These are phyloP conservation scores for Chinchilla lanigera DNA, from an alignment of 2,113 vertebrate genomes.

Conservation along the genomic window DNA sequence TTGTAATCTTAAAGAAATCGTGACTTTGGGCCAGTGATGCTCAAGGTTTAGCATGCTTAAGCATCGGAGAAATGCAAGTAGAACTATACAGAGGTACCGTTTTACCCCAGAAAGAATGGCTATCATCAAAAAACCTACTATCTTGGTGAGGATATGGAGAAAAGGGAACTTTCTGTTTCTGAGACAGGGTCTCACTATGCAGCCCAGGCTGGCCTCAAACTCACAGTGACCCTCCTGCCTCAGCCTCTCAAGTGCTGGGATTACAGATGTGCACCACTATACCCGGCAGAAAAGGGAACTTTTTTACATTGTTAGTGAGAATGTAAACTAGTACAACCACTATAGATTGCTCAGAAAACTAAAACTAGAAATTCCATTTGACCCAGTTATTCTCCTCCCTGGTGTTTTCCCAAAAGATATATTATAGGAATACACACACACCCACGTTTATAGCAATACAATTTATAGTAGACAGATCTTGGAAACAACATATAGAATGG, in stretches of 20 bases:
- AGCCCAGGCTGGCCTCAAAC: no score
- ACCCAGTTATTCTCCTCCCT: background rate
- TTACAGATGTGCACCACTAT: no score
- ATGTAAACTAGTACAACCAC: background rate
- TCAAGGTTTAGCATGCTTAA: background rate
- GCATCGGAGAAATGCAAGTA: background rate
- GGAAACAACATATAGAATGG: background rate
- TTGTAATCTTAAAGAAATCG: constrained; percentile 14
- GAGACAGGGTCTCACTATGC: no score
- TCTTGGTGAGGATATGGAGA: background rate
- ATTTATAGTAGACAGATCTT: background rate
- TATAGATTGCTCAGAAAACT: background rate
- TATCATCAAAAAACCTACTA: background rate
- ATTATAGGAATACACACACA: background rate
- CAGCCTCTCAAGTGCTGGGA: no score
- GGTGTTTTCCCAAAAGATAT: background rate
- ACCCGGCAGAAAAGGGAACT: no score
- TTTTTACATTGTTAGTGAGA: background rate
- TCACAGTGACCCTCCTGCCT: no score
- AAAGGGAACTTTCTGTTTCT: background rate
- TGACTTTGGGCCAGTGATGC: background rate
- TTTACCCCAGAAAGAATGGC: background rate
- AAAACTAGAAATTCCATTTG: background rate
- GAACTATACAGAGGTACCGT: background rate
- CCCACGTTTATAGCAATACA: background rate